A percentile compares a stretch with the other conserved stretches of the same genome.
phyloP scores from a whole-genome alignment of 1,140 invertebrate genomes.

The Oedothorax gibbosus region DNA sequence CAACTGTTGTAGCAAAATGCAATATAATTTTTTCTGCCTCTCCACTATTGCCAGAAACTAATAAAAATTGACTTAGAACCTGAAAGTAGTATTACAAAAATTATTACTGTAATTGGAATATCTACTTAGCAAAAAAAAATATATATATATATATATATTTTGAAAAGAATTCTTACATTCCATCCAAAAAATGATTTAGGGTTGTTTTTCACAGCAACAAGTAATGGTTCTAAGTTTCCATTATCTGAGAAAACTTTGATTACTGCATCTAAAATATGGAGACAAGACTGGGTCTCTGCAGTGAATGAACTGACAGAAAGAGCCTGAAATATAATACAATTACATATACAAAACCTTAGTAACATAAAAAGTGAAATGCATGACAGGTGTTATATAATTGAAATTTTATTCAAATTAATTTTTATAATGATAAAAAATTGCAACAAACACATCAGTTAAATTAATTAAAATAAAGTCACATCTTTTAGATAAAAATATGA shows the following conservation, averaged over 20 bases:
- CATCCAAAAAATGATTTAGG: conserved; percentile 49
- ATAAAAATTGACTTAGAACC: conserved; percentile 26
- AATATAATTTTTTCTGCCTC: conserved; percentile 52
- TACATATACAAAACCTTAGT: too few species aligned
- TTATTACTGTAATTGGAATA: neutral
- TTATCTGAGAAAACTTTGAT: conserved; percentile 40
- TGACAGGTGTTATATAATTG: too few species aligned
- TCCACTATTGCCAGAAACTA: conserved; percentile 23
- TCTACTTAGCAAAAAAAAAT: too few species aligned
- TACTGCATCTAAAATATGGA: conserved; percentile 44
- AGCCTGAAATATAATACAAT: neutral
- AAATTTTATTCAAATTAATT: too few species aligned
- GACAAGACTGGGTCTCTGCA: conserved; percentile 33
- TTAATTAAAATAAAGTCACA: too few species aligned
- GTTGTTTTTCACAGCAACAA: conserved; percentile 42
- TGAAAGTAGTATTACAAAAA: neutral
- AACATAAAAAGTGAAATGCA: too few species aligned
- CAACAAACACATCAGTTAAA: too few species aligned
- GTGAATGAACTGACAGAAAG: conserved; percentile 32
- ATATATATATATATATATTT: too few species aligned
- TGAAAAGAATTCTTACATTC: conserved; percentile 28
- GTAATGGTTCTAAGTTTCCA: conserved; percentile 34
- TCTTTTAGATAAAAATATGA: too few species aligned
- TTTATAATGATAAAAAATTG: too few species aligned
- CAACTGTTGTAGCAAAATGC: conserved; percentile 28